phyloP scores from a whole-genome alignment of 2,113 vertebrate genomes.

The Platycercus adscitus region DNA sequence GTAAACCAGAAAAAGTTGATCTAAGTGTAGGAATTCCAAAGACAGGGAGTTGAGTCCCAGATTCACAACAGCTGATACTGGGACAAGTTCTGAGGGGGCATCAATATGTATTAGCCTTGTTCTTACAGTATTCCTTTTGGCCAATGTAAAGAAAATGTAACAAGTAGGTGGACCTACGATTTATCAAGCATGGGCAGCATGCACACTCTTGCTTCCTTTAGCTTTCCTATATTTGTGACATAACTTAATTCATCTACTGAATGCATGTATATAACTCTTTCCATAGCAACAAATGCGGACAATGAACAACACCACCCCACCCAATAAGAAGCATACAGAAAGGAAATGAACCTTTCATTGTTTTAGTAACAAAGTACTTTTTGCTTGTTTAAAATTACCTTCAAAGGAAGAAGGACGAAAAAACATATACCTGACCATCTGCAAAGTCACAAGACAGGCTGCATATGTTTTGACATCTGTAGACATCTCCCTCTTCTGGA shows the following conservation, averaged over 20 bases:
- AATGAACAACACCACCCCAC: neutral
- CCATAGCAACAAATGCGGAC: neutral
- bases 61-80: neutral
- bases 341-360: neutral
- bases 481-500: neutral
- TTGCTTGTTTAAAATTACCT: neutral
- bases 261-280: neutral
- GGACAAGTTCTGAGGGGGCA: neutral
- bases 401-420: neutral
- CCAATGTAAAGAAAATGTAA: neutral
- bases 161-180: neutral
- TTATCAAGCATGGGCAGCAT: neutral
- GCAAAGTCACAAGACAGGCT: neutral
- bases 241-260: neutral
- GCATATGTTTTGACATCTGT: neutral
- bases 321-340: neutral
- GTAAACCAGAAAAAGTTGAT: neutral
- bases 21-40: neutral
- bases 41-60: neutral
- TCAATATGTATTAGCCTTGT: neutral
- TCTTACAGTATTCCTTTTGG: neutral
- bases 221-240: neutral
- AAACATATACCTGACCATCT: neutral
- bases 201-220: neutral
- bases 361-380: neutral